These are phyloP conservation scores for Sphaeramia orbicularis DNA, from an alignment of 2,797 vertebrate species.

Conservation along the genomic window DNA sequence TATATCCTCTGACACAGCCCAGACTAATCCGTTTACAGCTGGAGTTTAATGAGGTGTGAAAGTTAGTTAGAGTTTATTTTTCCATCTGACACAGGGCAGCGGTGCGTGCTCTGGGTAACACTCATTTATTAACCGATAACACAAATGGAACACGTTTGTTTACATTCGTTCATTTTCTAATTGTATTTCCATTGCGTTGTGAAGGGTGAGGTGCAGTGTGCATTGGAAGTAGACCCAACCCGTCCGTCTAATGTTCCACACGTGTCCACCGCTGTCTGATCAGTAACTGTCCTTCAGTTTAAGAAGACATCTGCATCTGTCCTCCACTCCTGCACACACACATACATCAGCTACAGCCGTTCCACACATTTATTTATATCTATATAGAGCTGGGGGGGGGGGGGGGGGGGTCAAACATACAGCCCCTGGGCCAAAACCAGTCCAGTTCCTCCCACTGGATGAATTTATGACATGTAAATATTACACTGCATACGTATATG, in stretches of 20 bases:
- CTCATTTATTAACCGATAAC: constrained; percentile 66
- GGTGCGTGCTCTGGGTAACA: constrained; percentile 75
- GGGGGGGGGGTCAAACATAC: too few relatives aligned
- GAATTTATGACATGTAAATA: too few relatives aligned
- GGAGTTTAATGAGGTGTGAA: constrained; percentile 67
- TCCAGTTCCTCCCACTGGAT: too few relatives aligned
- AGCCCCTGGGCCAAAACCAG: too few relatives aligned
- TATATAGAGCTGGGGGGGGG: too few relatives aligned
- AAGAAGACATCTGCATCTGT: too few relatives aligned
- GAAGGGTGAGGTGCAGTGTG: constrained; percentile 50
- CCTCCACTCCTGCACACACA: too few relatives aligned
- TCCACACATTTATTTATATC: too few relatives aligned
- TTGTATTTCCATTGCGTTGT: constrained; percentile 42
- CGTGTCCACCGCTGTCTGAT: neutral
- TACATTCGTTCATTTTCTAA: constrained; percentile 58
- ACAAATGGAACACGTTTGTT: constrained; percentile 66
- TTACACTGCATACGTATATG: too few relatives aligned
- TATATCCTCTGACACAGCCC: constrained; percentile 30
- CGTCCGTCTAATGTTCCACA: neutral
- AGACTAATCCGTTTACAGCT: constrained; percentile 69
- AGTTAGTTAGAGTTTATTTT: constrained; percentile 61
- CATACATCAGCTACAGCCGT: too few relatives aligned
- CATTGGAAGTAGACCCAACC: constrained; percentile 26
- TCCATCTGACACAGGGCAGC: constrained; percentile 67
- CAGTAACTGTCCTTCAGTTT: constrained; percentile 8